These are phyloP conservation scores for Phocides pigmalion DNA, from an alignment of 1,140 invertebrate species.

Conservation along the genomic window DNA sequence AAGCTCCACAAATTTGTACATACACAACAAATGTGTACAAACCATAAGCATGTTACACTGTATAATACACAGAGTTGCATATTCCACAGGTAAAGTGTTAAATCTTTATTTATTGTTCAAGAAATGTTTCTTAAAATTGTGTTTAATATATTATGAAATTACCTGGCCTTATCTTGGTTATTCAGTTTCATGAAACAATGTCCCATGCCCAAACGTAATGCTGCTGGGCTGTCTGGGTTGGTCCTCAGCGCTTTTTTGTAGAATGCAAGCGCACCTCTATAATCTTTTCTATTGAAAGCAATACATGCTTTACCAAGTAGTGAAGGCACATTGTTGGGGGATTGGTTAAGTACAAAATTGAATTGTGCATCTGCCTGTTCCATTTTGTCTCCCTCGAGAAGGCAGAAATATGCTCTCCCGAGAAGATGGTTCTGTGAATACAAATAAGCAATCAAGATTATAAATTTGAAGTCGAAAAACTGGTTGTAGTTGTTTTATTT, in stretches of 20 bases:
- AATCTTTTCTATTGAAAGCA: conserved; percentile 96
- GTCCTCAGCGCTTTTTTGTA: conserved; percentile 98
- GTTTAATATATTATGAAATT: conserved; percentile 22
- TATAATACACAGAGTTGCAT: too few relatives aligned
- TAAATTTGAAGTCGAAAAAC: too few relatives aligned
- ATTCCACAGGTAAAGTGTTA: too few relatives aligned
- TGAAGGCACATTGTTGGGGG: conserved; percentile 97
- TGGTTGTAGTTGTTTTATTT: too few relatives aligned
- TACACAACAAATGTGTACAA: too few relatives aligned
- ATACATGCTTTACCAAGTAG: conserved; percentile 99
- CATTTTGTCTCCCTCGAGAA: conserved; percentile 99
- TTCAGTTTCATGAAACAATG: conserved; percentile 99
- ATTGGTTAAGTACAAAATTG: conserved; percentile 99
- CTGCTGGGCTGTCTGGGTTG: conserved; percentile 98
- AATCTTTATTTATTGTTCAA: too few relatives aligned
- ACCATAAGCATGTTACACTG: too few relatives aligned
- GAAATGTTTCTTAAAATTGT: too few relatives aligned
- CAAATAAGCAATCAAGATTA: too few relatives aligned
- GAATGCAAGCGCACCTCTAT: conserved; percentile 96
- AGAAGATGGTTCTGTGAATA: conserved; percentile 94
- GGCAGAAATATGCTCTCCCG: conserved; percentile 98
- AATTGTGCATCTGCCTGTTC: conserved; percentile 99
- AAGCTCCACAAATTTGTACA: too few relatives aligned
- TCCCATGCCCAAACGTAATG: conserved; percentile 98
- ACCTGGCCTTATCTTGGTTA: conserved; percentile 97